These are phyloP conservation scores for Caenorhabditis becei DNA, from an alignment of 2,888 invertebrate genomes.

Conservation along the genomic window DNA sequence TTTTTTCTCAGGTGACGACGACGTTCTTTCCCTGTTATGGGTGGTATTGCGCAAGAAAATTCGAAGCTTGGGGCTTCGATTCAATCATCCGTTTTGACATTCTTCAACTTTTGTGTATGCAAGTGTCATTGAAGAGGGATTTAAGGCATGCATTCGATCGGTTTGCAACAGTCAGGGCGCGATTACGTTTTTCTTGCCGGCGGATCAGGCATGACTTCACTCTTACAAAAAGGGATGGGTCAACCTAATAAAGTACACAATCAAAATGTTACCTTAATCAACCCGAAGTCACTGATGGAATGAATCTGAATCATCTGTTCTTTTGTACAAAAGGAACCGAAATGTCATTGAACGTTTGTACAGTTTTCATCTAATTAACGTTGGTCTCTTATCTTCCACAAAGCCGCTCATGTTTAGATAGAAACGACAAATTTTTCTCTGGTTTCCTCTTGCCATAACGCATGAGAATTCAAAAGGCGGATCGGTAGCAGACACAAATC, in stretches of 20 bases:
- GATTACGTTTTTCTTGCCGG: no score
- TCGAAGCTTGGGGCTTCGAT: conserved; percentile 17
- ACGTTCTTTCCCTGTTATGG: not conserved
- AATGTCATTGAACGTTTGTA: not conserved
- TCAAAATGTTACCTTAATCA: no score
- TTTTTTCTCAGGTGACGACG: not conserved
- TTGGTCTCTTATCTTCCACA: not conserved
- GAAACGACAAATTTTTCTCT: not conserved
- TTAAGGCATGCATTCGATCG: conserved; percentile 14
- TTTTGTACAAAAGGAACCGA: not conserved
- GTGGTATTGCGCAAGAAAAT: conserved; percentile 27
- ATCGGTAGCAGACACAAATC: no score
- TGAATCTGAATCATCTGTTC: not conserved
- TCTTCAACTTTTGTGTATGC: no score
- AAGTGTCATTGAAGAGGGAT: conserved; percentile 41
- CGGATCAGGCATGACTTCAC: no score
- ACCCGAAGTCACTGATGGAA: no score
- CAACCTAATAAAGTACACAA: no score
- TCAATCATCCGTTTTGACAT: conserved; percentile 30
- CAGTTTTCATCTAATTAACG: not conserved
- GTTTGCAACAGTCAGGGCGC: conserved; percentile 10
- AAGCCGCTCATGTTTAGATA: not conserved
- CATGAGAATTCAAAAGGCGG: no score
- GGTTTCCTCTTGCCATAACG: no score
- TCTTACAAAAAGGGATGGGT: no score